Percentiles rank a stretch among this genome's conserved stretches.
phyloP scores from a whole-genome alignment of 1,140 invertebrate genomes.

The Chlorops oryzae region DNA sequence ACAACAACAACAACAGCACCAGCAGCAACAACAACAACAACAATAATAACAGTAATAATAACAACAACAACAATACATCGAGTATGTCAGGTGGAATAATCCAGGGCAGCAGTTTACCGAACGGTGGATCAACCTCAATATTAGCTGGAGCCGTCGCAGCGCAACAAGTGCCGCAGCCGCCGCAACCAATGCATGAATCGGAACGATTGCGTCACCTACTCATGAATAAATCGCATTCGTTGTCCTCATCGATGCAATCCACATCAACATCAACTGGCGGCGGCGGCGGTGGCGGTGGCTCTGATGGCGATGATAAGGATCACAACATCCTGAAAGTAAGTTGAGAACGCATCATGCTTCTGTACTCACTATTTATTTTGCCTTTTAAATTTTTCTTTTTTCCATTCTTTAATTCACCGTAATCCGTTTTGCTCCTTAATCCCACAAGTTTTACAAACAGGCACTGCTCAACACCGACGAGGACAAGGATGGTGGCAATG shows the following conservation, averaged over 20 bases:
- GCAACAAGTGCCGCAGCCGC: slow-evolving; percentile 16
- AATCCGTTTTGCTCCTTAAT: neutral
- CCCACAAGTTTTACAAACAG: slow-evolving; percentile 55
- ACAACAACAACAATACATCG: slow-evolving; percentile 18
- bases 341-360: neutral
- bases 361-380: neutral
- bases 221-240: slow-evolving; percentile 50
- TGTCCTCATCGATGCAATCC: slow-evolving; percentile 23
- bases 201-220: slow-evolving; percentile 61
- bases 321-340: slow-evolving; percentile 22
- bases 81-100: neutral
- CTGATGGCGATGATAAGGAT: slow-evolving; percentile 49
- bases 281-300: slow-evolving; percentile 31
- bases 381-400: neutral
- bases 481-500: slow-evolving; percentile 62
- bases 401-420: neutral
- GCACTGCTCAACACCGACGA: slow-evolving; percentile 75
- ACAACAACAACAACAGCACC: slow-evolving; percentile 36
- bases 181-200: slow-evolving; percentile 45
- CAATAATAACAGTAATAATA: slow-evolving; percentile 12
- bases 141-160: slow-evolving; percentile 8
- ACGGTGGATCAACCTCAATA: slow-evolving; percentile 21
- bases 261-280: too few species aligned
- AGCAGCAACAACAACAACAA: slow-evolving; percentile 49
- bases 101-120: slow-evolving; percentile 12